Percentiles rank a stretch among this genome's conserved stretches.
Conservation (phyloP, 2,113 vertebrate species). For the Physeter macrocephalus region DNA sequence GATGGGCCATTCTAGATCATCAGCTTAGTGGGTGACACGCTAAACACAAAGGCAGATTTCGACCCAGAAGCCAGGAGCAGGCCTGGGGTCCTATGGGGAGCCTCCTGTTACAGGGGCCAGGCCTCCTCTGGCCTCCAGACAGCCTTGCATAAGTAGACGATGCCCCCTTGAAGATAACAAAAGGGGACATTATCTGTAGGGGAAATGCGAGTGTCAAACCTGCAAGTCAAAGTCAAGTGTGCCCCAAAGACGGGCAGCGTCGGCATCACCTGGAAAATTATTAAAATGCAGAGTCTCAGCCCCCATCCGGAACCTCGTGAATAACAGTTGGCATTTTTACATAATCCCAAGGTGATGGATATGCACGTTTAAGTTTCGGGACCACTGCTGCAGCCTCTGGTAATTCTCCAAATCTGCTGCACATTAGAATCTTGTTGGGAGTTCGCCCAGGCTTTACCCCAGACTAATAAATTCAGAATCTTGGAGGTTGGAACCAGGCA, state of each 20-base stretch:
- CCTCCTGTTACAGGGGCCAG: background rate
- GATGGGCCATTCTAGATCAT: background rate
- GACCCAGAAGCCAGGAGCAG: background rate
- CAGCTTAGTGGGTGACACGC: background rate
- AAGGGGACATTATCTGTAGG: background rate
- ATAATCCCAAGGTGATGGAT: background rate
- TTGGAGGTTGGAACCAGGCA: background rate
- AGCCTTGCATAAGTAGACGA: background rate
- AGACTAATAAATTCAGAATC: background rate
- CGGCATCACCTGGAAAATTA: background rate
- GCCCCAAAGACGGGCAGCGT: background rate
- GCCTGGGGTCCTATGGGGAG: background rate
- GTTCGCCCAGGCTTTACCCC: background rate
- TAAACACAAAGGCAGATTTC: background rate
- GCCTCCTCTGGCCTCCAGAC: background rate
- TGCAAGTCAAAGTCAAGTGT: background rate
- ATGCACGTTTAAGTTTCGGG: background rate
- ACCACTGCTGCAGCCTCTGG: background rate
- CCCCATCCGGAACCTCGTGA: background rate
- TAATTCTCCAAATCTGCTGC: background rate
- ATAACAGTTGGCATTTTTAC: background rate
- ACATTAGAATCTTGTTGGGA: background rate
- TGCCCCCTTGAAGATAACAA: background rate
- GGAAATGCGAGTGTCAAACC: background rate
- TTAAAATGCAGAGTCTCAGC: background rate